Percentiles rank a stretch among this genome's conserved stretches.
Conservation (phyloP, 2,888 invertebrate genomes). For the Aphrophora alni region DNA sequence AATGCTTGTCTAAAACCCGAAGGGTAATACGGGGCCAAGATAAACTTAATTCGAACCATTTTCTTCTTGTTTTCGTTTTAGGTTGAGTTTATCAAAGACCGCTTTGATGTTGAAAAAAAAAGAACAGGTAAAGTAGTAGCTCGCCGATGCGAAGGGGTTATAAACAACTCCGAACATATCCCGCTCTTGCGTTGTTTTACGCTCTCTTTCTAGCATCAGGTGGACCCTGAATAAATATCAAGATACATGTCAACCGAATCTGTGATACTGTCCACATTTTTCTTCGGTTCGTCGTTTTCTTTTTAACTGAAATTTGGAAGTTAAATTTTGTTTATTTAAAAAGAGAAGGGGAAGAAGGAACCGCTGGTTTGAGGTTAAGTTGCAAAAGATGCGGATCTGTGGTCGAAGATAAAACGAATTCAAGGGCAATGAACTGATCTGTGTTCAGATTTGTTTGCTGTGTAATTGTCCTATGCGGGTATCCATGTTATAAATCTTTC, state of each 20-base stretch:
- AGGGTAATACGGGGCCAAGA: background rate
- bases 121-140: background rate
- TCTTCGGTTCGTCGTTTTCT: background rate
- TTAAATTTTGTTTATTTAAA: background rate
- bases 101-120: background rate
- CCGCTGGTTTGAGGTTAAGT: background rate
- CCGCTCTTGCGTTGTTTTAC: background rate
- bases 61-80: background rate
- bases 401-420: background rate
- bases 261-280: background rate
- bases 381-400: background rate
- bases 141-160: background rate
- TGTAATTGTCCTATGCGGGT: background rate
- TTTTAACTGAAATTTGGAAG: background rate
- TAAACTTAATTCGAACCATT: background rate
- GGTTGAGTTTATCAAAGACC: background rate
- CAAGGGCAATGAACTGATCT: background rate
- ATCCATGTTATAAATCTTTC: background rate
- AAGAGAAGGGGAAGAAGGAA: background rate
- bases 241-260: background rate
- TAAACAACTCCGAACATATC: background rate
- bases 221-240: no score
- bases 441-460: background rate
- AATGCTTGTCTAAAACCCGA: background rate
- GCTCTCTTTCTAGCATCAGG: no score